Base-by-base conservation (phyloP, 2,113 vertebrate species). In the Myocastor coypus region DNA sequence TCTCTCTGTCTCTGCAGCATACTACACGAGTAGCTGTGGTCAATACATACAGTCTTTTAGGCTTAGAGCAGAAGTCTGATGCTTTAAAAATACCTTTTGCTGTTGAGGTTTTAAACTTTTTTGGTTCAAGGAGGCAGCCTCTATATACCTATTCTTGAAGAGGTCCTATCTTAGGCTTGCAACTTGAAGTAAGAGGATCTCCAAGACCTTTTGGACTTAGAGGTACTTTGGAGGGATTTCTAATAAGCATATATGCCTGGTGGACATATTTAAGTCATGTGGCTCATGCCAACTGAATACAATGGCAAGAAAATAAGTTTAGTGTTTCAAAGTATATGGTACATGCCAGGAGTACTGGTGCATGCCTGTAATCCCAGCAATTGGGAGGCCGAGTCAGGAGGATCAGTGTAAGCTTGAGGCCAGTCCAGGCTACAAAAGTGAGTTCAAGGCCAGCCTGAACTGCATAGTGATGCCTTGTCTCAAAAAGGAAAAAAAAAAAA, bases 231-330 rank as follows among this genome's bases (percentile, higher is more conserved):
- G 34, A 91, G 32, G 34, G 10, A 7, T 64, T 37, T 40, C 73
- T 91, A 82, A 30, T 82, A 87, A 66, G 50, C 78, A 26, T 80
- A n/a, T 46, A 30, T 69, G 42, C 7, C 3, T 80, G 52, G 28
- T 80, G 34, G 40, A 63, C 69, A n/a, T 57, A 50, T 80, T 87
- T 66, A 83, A 89, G 19, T 85, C 16, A 13, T 20, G 1, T 64
- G 30, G 34, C 57, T 95, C 88, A 26, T 96, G 83, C 50, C 42
- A 34, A 32, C 42, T 88, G 37, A 80, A 20, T 40, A 63, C 61
- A 91, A 46, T 50, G 81, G 80, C 19, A 83, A 89, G 59, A 66
- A 95, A 78, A 59, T 93, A 52, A 17, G 10, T 83, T 86, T 78
- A 83, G 12, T 91, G 28, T 86, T 6, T 83, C 42, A 52, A 61